Evolutionary conservation across 1,140 invertebrate genomes (phyloP), one percentile per base, ranked within the genome.

Genomic region (Zaprionus africanus): DNA sequence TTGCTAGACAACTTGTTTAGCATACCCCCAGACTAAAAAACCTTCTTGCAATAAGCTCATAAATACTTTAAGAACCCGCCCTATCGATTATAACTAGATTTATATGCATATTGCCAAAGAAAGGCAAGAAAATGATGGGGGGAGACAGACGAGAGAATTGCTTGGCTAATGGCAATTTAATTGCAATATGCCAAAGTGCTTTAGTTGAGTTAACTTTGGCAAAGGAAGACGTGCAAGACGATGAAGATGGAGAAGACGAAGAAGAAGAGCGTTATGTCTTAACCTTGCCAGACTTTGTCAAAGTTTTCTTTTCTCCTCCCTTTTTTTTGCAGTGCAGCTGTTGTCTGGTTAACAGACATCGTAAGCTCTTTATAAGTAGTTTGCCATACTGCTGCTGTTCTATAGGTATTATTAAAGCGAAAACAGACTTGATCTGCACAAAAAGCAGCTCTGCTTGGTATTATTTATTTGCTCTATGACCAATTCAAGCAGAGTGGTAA

Each of bases 91-190:
- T 58, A 17, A 19, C 19, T 36, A 43, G 53, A 34, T 46, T 57
- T 46, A 64, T 64, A 56, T 28, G 17, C 12, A 58, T 49, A 58
- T 57, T 66, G 28, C 38, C 34, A 17, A 17, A 46, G 41, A 17
- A 43, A 43, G 41, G 2, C n/a, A 17, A 17, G n/a, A 38, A 38
- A 15, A 1, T 22, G 22, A 22, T 5, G 13, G 13, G 0, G 1
- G 36, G 3, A 22, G 36, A 5, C 2, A 43, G 41, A 43, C 15
- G 2, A 43, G 41, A 41, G 51, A 38, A 22, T n/a, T 24, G 61
- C 28, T 53, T 28, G 60, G 31, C 53, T 65, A 57, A 65, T 43
- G 53, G n/a, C 54, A 66, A 58, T 66, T 58, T 66, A 66, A 66
- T 66, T 66, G 26, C 26, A 58, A 66, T 66, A 58, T 58, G 54